Conservation (phyloP, 2,888 invertebrate species). For the Drosophila maculinotata region DNA sequence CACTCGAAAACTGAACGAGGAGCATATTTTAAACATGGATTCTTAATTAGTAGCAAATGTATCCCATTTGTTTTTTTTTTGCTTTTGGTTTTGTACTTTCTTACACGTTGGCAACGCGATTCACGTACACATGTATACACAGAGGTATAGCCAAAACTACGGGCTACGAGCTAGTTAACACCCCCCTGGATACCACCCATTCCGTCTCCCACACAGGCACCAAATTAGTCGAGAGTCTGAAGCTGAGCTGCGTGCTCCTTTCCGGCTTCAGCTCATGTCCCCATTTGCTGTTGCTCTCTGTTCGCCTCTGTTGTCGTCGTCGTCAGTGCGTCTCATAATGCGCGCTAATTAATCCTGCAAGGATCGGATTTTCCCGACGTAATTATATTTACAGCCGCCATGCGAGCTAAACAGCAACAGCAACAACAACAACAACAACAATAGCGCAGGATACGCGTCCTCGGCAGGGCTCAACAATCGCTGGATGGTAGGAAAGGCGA, state of each 20-base stretch:
- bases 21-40: conserved; percentile 82
- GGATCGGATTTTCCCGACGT: conserved; percentile 84
- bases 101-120: conserved; percentile 59
- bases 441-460: conserved; percentile 28
- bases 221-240: conserved; percentile 56
- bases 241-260: conserved; percentile 32
- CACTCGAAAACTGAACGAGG: conserved; percentile 40
- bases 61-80: conserved; percentile 66
- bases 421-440: conserved; percentile 17
- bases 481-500: neutral
- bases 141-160: conserved; percentile 45
- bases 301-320: conserved; percentile 37
- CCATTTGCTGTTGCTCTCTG: conserved; percentile 31
- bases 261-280: conserved; percentile 24
- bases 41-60: conserved; percentile 83
- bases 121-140: conserved; percentile 65
- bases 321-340: conserved; percentile 82
- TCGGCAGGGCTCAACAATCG: conserved; percentile 30
- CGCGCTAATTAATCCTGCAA: conserved; percentile 85
- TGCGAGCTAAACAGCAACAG: conserved; percentile 68
- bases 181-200: conserved; percentile 49
- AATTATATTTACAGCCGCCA: conserved; percentile 82
- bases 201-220: conserved; percentile 14
- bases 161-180: conserved; percentile 62
- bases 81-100: conserved; percentile 20